Conservation (phyloP, 2,888 invertebrate species). For the Aleiodes leptofemur region DNA sequence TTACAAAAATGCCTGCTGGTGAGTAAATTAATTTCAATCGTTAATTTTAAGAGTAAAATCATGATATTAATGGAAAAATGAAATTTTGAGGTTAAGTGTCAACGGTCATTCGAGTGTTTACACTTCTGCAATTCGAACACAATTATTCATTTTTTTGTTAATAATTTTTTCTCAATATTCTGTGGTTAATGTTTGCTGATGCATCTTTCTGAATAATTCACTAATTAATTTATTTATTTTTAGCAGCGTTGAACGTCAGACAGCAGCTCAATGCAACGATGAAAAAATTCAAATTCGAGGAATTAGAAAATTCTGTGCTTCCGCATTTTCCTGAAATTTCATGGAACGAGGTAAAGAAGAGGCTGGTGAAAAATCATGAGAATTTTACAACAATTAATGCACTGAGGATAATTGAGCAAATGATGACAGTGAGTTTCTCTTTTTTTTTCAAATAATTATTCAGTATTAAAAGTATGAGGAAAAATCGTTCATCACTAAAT, state of each 20-base stretch:
- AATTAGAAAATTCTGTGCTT: constrained; percentile 63
- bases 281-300: constrained; percentile 67
- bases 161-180: background rate
- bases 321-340: constrained; percentile 67
- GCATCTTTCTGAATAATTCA: background rate
- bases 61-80: background rate
- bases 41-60: background rate
- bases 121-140: too few species aligned
- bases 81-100: constrained; percentile 25
- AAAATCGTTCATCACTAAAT: background rate
- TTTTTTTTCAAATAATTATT: constrained; percentile 10
- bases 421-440: constrained; percentile 59
- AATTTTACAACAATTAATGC: constrained; percentile 60
- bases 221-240: background rate
- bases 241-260: constrained; percentile 41
- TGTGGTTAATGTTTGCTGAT: too few species aligned
- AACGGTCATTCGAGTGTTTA: constrained; percentile 15
- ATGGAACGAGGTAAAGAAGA: constrained; percentile 60
- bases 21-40: background rate
- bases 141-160: background rate
- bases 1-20: constrained; percentile 8
- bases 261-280: constrained; percentile 56
- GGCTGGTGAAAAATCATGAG: constrained; percentile 61
- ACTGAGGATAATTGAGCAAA: constrained; percentile 56
- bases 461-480: background rate